Percentiles rank a stretch among this genome's conserved stretches.
phyloP scores from a whole-genome alignment of 37 sponge, comb jelly and placozoan species.

The Ephydatia muelleri region DNA sequence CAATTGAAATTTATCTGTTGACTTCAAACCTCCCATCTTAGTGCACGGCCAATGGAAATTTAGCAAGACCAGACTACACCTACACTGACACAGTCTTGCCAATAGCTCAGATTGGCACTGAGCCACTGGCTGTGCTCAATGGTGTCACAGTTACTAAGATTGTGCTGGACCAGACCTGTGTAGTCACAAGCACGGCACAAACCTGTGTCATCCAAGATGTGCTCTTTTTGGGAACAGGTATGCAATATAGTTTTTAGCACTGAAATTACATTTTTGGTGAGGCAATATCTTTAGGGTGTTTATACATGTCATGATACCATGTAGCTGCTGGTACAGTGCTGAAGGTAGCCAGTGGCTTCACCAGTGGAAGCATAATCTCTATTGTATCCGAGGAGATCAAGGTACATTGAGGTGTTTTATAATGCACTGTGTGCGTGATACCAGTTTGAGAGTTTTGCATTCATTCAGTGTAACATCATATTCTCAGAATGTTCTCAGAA shows the following conservation, averaged over 20 bases:
- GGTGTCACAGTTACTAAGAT: background rate
- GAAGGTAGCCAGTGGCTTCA: background rate
- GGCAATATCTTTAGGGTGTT: too few species aligned
- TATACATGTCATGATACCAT: background rate
- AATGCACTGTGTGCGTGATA: too few species aligned
- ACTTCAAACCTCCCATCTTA: too few species aligned
- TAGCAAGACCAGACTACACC: background rate
- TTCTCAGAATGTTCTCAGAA: too few species aligned
- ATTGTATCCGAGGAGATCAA: background rate
- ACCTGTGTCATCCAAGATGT: slow-evolving; percentile 18
- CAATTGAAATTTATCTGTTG: too few species aligned
- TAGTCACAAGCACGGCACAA: background rate
- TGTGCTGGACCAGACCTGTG: background rate
- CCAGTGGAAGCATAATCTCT: background rate
- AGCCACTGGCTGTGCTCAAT: background rate
- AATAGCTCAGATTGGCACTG: background rate
- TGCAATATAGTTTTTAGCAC: background rate
- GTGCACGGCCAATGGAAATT: background rate
- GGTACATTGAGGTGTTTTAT: background rate
- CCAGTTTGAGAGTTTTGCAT: too few species aligned
- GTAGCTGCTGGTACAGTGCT: background rate
- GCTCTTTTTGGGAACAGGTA: slow-evolving; percentile 38
- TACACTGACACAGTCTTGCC: background rate
- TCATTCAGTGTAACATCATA: too few species aligned
- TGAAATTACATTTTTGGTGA: too few species aligned